A percentile compares a stretch with the other conserved stretches of the same genome.
Conservation (phyloP, 2,888 invertebrate genomes). For the Drosophila ustulata region DNA sequence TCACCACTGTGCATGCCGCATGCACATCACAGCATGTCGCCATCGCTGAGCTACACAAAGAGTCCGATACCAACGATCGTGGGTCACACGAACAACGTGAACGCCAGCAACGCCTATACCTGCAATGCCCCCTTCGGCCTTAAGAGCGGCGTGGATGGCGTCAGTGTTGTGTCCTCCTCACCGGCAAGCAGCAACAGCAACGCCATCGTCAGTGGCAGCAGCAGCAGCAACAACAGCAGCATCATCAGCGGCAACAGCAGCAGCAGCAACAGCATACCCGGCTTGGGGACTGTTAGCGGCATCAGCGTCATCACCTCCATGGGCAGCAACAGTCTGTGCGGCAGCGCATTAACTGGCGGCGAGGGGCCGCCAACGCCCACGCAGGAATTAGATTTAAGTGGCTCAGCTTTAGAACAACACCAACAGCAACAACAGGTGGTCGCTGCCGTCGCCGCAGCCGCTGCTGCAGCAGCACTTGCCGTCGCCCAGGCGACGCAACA, state of each 20-base stretch:
- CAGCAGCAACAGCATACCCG: constrained; percentile 57
- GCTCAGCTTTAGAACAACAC: constrained; percentile 79
- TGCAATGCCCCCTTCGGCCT: constrained; percentile 83
- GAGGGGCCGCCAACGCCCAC: constrained; percentile 92
- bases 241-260: constrained; percentile 52
- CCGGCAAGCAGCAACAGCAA: constrained; percentile 49
- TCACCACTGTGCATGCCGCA: constrained; percentile 85
- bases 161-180: constrained; percentile 51
- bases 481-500: constrained; percentile 53
- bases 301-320: constrained; percentile 76
- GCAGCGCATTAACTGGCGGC: constrained; percentile 68
- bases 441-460: constrained; percentile 55
- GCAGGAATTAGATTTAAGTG: constrained; percentile 89
- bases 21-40: constrained; percentile 83
- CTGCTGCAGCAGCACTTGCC: constrained; percentile 55
- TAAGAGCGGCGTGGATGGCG: constrained; percentile 83
- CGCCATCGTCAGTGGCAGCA: constrained; percentile 12
- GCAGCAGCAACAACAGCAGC: constrained; percentile 52
- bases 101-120: constrained; percentile 75
- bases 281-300: constrained; percentile 69
- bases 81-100: constrained; percentile 71
- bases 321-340: constrained; percentile 73
- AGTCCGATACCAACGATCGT: constrained; percentile 82
- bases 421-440: constrained; percentile 53
- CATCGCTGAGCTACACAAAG: constrained; percentile 84